A percentile compares a stretch with the other conserved stretches of the same genome.
phyloP scores from a whole-genome alignment of 2,113 vertebrate species.

The Plestiodon gilberti region DNA sequence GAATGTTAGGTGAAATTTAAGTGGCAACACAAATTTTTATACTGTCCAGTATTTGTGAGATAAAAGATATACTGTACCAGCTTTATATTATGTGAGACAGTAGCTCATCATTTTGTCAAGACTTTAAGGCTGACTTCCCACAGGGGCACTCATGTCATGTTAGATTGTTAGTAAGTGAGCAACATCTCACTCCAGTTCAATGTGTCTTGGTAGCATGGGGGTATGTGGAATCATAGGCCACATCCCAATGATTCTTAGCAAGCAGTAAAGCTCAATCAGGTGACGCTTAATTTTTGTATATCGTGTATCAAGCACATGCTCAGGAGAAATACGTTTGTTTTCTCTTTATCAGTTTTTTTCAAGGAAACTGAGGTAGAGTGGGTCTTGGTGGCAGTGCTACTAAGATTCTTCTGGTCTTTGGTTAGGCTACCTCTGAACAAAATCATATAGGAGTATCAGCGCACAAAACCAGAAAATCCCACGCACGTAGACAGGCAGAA shows the following conservation, averaged over 20 bases:
- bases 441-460: slow-evolving; percentile 45
- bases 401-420: slow-evolving; percentile 41
- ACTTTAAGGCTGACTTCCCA: background rate
- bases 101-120: background rate
- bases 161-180: background rate
- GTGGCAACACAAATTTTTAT: background rate
- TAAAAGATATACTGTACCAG: background rate
- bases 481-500: slow-evolving; percentile 16
- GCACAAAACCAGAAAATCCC: slow-evolving; percentile 43
- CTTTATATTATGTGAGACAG: background rate
- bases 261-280: background rate
- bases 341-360: slow-evolving; percentile 34
- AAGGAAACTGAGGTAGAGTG: slow-evolving; percentile 39
- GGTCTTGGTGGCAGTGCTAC: slow-evolving; percentile 31
- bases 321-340: slow-evolving; percentile 48
- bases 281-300: slow-evolving; percentile 39
- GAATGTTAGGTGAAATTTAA: background rate
- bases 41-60: background rate
- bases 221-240: background rate
- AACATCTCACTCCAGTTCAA: background rate
- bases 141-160: background rate
- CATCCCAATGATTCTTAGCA: background rate
- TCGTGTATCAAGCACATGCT: slow-evolving; percentile 26
- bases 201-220: too few relatives aligned
- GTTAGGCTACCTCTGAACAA: slow-evolving; percentile 37